Conservation (phyloP, 1,140 invertebrate genomes). For the Druon quercuslanigerum region DNA sequence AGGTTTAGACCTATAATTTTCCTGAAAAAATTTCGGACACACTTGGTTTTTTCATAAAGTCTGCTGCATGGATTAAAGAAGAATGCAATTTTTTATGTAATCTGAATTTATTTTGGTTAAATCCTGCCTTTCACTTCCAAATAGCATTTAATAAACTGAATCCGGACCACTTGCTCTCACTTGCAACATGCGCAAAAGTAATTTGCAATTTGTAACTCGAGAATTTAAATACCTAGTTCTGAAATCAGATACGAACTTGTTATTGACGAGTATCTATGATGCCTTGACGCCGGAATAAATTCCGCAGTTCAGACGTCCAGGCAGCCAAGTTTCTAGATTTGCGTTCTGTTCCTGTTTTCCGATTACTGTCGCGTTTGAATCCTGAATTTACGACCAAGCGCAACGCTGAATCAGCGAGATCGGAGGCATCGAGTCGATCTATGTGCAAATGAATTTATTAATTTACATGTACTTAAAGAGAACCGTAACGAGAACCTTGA, state of each 20-base stretch:
- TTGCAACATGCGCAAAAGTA: not conserved
- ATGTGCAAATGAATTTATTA: slow-evolving; percentile 53
- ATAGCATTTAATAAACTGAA: too few species aligned
- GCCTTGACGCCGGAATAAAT: slow-evolving; percentile 17
- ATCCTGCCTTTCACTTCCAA: too few species aligned
- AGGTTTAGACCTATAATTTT: too few species aligned
- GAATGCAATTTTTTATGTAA: too few species aligned
- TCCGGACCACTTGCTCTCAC: too few species aligned
- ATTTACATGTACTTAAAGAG: slow-evolving; percentile 47
- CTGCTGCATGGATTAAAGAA: too few species aligned
- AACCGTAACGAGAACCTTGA: slow-evolving; percentile 48
- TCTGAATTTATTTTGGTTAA: too few species aligned
- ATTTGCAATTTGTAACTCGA: not conserved
- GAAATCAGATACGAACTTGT: not conserved
- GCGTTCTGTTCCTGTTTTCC: slow-evolving; percentile 8
- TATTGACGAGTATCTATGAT: not conserved
- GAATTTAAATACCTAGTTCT: not conserved
- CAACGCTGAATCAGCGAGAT: slow-evolving; percentile 22
- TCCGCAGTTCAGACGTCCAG: not conserved
- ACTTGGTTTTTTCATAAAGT: too few species aligned
- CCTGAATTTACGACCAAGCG: slow-evolving; percentile 36
- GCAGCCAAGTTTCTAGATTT: slow-evolving; percentile 1
- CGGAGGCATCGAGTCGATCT: slow-evolving; percentile 42
- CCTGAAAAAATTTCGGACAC: too few species aligned
- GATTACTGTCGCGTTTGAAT: slow-evolving; percentile 36